Evolutionary conservation across 1,140 invertebrate genomes (phyloP).

Genomic region (Sweltsa coloradensis): DNA sequence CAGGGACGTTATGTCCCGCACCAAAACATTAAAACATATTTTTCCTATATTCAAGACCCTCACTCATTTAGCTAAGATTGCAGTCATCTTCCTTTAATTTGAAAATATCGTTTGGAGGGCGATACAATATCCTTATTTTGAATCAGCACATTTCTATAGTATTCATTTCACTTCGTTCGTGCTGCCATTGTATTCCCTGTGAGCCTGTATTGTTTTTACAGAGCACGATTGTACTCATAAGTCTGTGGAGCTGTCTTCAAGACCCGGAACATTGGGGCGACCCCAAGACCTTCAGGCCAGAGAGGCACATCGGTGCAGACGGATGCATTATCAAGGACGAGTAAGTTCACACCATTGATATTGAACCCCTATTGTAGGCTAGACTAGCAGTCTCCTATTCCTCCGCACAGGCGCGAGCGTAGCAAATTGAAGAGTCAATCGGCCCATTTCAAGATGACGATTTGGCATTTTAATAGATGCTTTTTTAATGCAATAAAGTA

Average conservation of each 20-base stretch:
- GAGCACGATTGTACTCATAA: conserved; percentile 53
- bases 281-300: conserved; percentile 29
- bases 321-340: conserved; percentile 11
- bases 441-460: too few relatives aligned
- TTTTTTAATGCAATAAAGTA: too few relatives aligned
- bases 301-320: conserved; percentile 12
- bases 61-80: too few relatives aligned
- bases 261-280: conserved; percentile 53
- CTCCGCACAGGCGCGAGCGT: too few relatives aligned
- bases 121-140: neutral
- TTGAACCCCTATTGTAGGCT: too few relatives aligned
- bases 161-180: neutral
- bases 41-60: too few relatives aligned
- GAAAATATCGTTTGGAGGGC: neutral
- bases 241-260: conserved; percentile 53
- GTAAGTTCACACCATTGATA: too few relatives aligned
- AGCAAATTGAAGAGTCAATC: too few relatives aligned
- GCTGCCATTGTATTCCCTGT: neutral
- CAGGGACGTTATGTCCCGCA: too few relatives aligned
- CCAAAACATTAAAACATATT: neutral
- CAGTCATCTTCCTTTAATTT: neutral
- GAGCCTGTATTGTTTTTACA: conserved; percentile 24
- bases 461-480: too few relatives aligned
- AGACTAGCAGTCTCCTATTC: too few relatives aligned
- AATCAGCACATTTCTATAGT: neutral